Base-by-base conservation (phyloP, 2,113 vertebrate species). In the Spea multiplicata region DNA sequence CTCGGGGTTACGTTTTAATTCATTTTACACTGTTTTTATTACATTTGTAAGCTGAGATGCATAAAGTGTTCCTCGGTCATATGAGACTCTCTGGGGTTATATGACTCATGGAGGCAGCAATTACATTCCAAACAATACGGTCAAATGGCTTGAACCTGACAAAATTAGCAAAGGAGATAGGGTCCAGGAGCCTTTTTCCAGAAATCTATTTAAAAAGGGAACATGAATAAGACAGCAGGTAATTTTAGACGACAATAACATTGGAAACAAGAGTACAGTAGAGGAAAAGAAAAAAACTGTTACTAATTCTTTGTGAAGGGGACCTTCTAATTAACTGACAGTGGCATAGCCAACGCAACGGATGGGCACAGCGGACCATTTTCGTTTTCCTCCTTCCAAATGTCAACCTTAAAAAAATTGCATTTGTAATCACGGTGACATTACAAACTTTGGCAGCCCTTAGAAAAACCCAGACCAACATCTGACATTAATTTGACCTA, bases 21-120 rank as follows among this genome's bases (percentile, higher is more conserved):
- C 64, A 67, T 73, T 79, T 79, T 72, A 79, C 59, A 66, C 77
- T 73, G 64, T 73, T 80, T 78, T 80, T 80, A 80, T 80, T 80
- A 53, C 71, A 73, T 73, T 80, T 80, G 77, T 80, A 80, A 73
- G 64, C 45, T 17, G 52, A 73, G 77, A 80, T 80, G 70, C 77
- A 73, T 80, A 73, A 48, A 73, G 62, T 45, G 71, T 67, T 73
- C 44, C 16, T 12, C 62, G 45, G 48, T 66, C 62, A 79, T 66
- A 59, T 6, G 62, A 73, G 77, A 80, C n/a, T 61, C 64, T 79
- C 61, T 66, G 49, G 76, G 76, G 59, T 79, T 79, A 73, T 66
- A 79, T 72, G 76, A 73, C 76, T 73, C 77, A 67, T 67, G 44
- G 50, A 73, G 44, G 77, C 70, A 80, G 77, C 64, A 80, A 80